These are phyloP conservation scores for Agrotis segetum DNA, from an alignment of 2,888 invertebrate species.

Conservation along the genomic window DNA sequence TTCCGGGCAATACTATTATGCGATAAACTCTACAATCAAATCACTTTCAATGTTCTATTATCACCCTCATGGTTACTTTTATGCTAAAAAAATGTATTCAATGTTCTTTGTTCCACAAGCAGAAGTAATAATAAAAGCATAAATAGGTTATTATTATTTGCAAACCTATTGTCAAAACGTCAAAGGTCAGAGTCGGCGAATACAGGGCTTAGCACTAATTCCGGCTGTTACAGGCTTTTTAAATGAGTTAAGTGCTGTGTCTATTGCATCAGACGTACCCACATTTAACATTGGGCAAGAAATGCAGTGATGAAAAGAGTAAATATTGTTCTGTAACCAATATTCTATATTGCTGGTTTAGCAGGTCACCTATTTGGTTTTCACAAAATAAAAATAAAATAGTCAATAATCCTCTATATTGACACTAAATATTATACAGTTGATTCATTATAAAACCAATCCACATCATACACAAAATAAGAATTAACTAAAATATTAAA, in stretches of 20 bases:
- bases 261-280: too few species aligned
- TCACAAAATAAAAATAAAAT: slow-evolving; percentile 39
- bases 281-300: not conserved
- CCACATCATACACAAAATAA: slow-evolving; percentile 28
- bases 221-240: not conserved
- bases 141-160: too few species aligned
- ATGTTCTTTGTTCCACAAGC: not conserved
- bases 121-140: not conserved
- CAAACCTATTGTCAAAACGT: not conserved
- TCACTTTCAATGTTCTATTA: not conserved
- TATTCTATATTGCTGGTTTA: not conserved
- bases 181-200: not conserved
- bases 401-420: slow-evolving; percentile 50
- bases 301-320: not conserved
- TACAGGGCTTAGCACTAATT: not conserved
- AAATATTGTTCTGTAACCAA: not conserved
- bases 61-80: not conserved
- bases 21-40: not conserved
- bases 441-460: slow-evolving; percentile 38
- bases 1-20: too few species aligned
- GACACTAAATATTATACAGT: slow-evolving; percentile 40
- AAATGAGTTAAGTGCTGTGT: not conserved
- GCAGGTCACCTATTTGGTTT: not conserved
- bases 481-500: slow-evolving; percentile 13
- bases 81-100: not conserved